A percentile compares a stretch with the other conserved stretches of the same genome.
phyloP scores from a whole-genome alignment of 2,113 vertebrate genomes.

The Lamprologus sp. region DNA sequence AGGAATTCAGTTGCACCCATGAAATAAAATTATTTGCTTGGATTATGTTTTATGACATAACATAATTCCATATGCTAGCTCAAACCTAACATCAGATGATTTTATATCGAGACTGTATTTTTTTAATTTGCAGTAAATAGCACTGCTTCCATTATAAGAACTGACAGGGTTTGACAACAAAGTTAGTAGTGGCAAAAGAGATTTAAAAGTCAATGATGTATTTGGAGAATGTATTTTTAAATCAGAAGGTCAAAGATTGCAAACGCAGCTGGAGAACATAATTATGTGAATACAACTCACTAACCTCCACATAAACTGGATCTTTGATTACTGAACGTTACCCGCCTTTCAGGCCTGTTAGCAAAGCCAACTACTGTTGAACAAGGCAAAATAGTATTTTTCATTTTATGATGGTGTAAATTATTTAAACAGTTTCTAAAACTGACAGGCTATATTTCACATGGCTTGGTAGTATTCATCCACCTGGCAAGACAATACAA shows the following conservation, averaged over 20 bases:
- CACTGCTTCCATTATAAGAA: neutral
- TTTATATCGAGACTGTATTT: neutral
- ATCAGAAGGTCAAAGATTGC: neutral
- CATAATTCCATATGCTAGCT: neutral
- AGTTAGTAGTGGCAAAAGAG: neutral
- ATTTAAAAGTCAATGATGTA: neutral
- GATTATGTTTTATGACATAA: neutral
- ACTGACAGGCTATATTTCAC: neutral
- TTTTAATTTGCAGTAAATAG: neutral
- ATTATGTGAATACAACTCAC: neutral
- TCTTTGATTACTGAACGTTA: neutral
- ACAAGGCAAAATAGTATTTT: neutral
- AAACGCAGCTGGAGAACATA: neutral
- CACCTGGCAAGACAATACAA: constrained; percentile 41
- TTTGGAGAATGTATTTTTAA: neutral
- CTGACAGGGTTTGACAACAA: neutral
- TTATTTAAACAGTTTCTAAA: neutral
- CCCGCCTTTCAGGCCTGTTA: neutral
- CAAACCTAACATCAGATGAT: neutral
- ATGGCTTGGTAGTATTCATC: neutral
- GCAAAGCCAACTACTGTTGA: neutral
- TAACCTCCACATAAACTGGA: neutral
- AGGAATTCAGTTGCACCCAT: neutral
- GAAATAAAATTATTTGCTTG: neutral
- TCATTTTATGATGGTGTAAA: neutral